These are phyloP conservation scores for Odobenus rosmarus DNA, from an alignment of 2,113 vertebrate species.

Conservation along the genomic window DNA sequence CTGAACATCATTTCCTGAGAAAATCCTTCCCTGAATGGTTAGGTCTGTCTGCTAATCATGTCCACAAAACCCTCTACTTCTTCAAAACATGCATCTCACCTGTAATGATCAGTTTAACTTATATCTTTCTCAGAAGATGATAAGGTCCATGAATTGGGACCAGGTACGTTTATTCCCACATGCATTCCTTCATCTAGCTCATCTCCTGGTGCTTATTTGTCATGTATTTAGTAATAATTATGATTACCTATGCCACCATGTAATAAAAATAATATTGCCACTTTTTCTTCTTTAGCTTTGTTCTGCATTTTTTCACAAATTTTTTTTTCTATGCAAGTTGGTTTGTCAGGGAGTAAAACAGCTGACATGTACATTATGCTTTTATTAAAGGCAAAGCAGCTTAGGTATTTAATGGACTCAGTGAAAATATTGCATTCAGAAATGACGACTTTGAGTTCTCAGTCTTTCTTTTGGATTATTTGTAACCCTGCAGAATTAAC, in stretches of 20 bases:
- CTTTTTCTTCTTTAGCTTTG: neutral
- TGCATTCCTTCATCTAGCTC: neutral
- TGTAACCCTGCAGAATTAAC: neutral
- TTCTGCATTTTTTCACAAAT: neutral
- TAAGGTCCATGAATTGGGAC: neutral
- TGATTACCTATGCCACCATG: neutral
- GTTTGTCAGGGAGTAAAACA: neutral
- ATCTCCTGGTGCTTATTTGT: neutral
- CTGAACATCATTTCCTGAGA: neutral
- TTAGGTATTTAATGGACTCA: neutral
- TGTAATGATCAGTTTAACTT: neutral
- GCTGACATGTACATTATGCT: neutral
- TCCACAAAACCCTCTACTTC: neutral
- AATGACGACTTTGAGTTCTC: neutral
- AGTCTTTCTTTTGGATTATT: neutral
- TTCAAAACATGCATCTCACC: neutral
- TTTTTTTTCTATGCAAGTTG: neutral
- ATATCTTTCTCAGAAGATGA: neutral
- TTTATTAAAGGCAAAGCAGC: neutral
- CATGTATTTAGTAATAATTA: neutral
- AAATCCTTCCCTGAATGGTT: neutral
- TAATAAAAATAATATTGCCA: neutral
- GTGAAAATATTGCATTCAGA: neutral
- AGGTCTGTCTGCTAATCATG: neutral
- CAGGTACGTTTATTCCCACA: neutral